Conservation (phyloP, 2,797 vertebrate species). For the Macrochelys suwanniensis region DNA sequence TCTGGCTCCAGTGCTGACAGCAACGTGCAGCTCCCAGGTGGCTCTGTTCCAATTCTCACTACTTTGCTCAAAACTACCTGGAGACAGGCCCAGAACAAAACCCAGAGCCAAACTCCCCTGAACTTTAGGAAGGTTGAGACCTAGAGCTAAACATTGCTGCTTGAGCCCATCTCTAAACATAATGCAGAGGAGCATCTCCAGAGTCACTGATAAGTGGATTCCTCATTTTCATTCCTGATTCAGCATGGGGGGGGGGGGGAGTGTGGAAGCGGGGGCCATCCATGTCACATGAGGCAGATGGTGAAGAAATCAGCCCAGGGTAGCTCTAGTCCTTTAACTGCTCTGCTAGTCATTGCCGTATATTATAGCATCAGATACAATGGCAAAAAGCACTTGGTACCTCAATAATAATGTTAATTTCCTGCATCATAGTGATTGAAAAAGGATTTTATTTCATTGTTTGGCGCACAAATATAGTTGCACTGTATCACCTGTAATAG, state of each 20-base stretch:
- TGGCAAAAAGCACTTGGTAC: not conserved
- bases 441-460: not conserved
- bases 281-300: not conserved
- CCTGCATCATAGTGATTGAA: too few relatives aligned
- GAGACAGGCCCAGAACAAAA: not conserved
- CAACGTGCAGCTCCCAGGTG: too few relatives aligned
- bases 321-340: not conserved
- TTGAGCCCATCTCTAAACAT: too few relatives aligned
- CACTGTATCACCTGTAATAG: not conserved
- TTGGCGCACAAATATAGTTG: not conserved
- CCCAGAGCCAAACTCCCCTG: not conserved
- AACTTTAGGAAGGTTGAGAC: not conserved
- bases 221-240: not conserved
- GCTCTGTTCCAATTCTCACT: too few relatives aligned
- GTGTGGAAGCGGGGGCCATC: not conserved
- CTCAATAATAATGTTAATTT: not conserved
- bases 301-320: not conserved
- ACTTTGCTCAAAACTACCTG: not conserved
- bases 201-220: not conserved
- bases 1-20: not conserved
- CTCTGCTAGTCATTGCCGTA: too few relatives aligned
- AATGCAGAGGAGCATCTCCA: too few relatives aligned
- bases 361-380: not conserved
- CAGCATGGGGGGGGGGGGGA: too few relatives aligned
- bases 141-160: not conserved